Base-by-base conservation (phyloP, 2,797 vertebrate genomes). In the Acridotheres tristis region DNA sequence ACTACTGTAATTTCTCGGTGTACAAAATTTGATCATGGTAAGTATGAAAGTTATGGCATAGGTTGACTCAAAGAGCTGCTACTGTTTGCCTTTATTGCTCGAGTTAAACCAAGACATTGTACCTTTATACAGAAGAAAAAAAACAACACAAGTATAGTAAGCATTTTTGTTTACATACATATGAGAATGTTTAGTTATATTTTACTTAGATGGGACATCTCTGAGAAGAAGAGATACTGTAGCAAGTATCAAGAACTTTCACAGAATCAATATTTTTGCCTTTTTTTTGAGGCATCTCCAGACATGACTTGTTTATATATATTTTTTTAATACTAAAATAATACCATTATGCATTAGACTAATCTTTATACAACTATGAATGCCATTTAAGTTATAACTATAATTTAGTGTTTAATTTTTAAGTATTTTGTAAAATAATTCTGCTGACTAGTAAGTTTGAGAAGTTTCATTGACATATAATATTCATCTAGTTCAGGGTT, bases 401-500 rank as follows among this genome's bases (percentile, higher is more conserved):
- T 63, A 62, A 65, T 65, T 96, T 93, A 12, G 40, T 71, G 48
- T 57, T 71, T 67, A 20, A 25, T 65, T 88, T 89, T 93, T 74
- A 58, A 94, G 40, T 57, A 17, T 85, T 83, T 88, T 84, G 59
- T 30, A 94, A 82, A 77, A 80, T 88, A 75, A 47, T 72, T 88
- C 32, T 87, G 2, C 11, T 91, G 42, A 73, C 88, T 94, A 74
- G 5, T 50, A 62, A 45, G 30, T 61, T 92, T 75, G 89, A 83
- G 34, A 61, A 75, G 69, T 63, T 92, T 72, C 15, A 57, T 91
- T 82, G 65, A 77, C 51, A 45, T 36, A 38, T 2, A 20, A 2
- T 55, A 16, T 74, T 80, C n/a, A 27, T 73, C 68, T 94, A 92
- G 85, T 73, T 75, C 72, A 83, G 11, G 3, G 5, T 89, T 91